Base-by-base conservation (phyloP, 2,888 invertebrate genomes). In the Andrena bucephala region DNA sequence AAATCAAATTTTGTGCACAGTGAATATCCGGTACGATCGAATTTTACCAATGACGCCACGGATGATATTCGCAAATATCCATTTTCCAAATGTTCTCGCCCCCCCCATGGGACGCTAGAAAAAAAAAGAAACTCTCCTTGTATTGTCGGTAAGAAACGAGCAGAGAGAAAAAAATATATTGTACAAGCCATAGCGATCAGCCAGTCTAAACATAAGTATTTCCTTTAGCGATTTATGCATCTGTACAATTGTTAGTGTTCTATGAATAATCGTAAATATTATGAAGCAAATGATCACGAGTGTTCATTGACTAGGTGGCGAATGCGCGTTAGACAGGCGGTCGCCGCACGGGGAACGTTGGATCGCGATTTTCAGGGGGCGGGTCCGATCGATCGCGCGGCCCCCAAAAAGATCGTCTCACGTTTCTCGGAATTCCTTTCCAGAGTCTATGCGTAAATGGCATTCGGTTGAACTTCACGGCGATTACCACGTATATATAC, bases 151-250 rank as follows among this genome's bases (percentile, higher is more conserved):
- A 83, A 83, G 78, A 81, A 71, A 70, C 33, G 42, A 42, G 16
- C 42, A 42, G 16, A 42, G 16, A 16, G 13, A 68, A 79, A 79
- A 54, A n/a, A 66, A 74, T 62, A 79, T 42, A 59, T 10, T 71
- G 59, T 77, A 73, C 33, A 75, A 70, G 85, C 84, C 81, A 87
- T 80, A 86, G 62, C 31, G 36, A 87, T 87, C 78, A 86, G 85
- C 82, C 81, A 83, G 68, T 75, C 63, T 81, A 83, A 54, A 69
- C 67, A 82, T 78, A 84, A 81, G 65, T 86, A 83, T 86, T 84
- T 72, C 80, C 59, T 63, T 85, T 86, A 80, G 74, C 73, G 33
- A 71, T 84, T 72, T 69, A 79, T 63, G 67, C 80, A 50, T 81
- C 81, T 72, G 65, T 83, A 83, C 72, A 65, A 69, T 42, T 71